Evolutionary conservation across 2,113 vertebrate species (phyloP).

Genomic region (Corydoras maculifer): DNA sequence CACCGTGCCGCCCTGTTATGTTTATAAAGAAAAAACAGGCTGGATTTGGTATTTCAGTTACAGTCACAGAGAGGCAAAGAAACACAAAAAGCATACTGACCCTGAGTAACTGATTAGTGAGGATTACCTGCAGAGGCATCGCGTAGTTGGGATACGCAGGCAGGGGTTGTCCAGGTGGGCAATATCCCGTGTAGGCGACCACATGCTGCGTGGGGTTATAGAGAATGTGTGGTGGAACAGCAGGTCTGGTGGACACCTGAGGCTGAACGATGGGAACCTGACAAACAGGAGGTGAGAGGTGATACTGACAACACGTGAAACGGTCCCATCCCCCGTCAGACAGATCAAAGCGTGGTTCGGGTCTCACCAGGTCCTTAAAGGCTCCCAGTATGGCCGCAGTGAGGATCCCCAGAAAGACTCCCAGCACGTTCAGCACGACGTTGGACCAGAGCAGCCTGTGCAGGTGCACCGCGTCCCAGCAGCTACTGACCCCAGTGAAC

Average conservation of each 20-base stretch:
- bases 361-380: constrained; percentile 85
- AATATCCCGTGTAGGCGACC: constrained; percentile 75
- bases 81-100: too few relatives aligned
- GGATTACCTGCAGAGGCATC: constrained; percentile 76
- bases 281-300: constrained; percentile 18
- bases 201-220: constrained; percentile 87
- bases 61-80: too few relatives aligned
- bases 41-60: too few relatives aligned
- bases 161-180: constrained; percentile 63
- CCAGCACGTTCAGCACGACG: constrained; percentile 76
- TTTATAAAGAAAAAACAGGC: too few relatives aligned
- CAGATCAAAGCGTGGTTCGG: neutral
- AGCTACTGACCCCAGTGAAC: constrained; percentile 78
- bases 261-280: constrained; percentile 67
- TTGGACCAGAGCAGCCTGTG: constrained; percentile 85
- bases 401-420: constrained; percentile 80
- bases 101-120: neutral
- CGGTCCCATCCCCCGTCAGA: too few relatives aligned
- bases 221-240: constrained; percentile 76
- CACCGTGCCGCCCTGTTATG: too few relatives aligned
- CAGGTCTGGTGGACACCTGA: constrained; percentile 61
- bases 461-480: constrained; percentile 81
- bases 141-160: constrained; percentile 80
- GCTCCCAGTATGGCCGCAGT: constrained; percentile 85
- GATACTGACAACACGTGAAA: neutral